These are phyloP conservation scores for Notoglanidium macrostoma DNA, from an alignment of 2,797 vertebrate genomes.

Conservation along the genomic window DNA sequence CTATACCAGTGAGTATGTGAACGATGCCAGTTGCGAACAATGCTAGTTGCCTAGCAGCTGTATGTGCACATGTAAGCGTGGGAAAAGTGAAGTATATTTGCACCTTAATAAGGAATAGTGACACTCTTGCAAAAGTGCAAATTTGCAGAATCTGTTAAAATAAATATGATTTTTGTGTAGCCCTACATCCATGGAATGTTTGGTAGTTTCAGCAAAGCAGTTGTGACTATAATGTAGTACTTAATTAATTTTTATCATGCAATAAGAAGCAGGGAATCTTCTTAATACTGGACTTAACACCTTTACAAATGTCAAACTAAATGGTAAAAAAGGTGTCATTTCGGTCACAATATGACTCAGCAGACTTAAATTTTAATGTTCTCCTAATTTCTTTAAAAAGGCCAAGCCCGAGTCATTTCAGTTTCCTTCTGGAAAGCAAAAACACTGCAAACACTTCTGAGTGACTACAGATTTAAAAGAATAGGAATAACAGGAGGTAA, in stretches of 20 bases:
- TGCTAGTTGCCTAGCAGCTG: background rate
- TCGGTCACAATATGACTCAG: background rate
- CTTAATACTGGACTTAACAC: background rate
- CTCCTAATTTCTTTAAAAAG: background rate
- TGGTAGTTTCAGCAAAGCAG: background rate
- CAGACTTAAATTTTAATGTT: background rate
- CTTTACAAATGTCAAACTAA: background rate
- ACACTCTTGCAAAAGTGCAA: background rate
- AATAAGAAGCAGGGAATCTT: background rate
- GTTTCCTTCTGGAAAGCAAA: background rate
- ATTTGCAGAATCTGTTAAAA: background rate
- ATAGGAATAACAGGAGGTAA: background rate
- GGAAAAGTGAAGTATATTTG: background rate
- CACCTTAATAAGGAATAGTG: background rate
- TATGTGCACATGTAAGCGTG: too few species aligned
- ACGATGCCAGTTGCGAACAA: background rate
- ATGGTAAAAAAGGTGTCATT: background rate
- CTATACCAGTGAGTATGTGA: background rate
- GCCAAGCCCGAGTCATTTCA: background rate
- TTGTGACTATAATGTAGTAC: background rate
- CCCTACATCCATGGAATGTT: background rate
- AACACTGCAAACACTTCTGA: background rate
- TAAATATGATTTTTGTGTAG: background rate
- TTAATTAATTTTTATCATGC: background rate
- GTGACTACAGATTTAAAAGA: background rate